A percentile compares a stretch with the other conserved stretches of the same genome.
Evolutionary conservation across 2,113 vertebrate genomes (phyloP).

Genomic region (Tonatia bakeri): DNA sequence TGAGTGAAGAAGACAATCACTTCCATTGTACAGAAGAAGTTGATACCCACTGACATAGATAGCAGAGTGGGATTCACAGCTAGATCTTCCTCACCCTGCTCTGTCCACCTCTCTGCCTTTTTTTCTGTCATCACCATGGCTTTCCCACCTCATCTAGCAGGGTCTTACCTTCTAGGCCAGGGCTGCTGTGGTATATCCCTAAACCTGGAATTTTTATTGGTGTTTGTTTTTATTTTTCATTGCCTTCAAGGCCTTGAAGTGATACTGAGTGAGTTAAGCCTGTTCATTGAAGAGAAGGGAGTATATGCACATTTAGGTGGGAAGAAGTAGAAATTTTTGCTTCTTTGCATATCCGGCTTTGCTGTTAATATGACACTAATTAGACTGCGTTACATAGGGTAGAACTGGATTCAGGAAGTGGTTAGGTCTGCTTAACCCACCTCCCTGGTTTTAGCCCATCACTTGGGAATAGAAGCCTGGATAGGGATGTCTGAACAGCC

Average conservation of each 20-base stretch:
- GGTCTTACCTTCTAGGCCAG: background rate
- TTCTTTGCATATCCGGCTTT: background rate
- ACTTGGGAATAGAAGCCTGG: background rate
- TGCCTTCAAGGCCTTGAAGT: background rate
- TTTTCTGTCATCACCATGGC: background rate
- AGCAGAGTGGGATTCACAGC: background rate
- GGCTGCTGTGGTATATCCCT: background rate
- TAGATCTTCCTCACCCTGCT: background rate
- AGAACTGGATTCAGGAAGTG: constrained; percentile 26
- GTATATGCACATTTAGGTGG: background rate
- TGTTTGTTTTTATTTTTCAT: background rate
- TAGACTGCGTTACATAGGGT: background rate
- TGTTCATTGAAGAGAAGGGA: background rate
- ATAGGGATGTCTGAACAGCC: background rate
- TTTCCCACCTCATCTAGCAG: background rate
- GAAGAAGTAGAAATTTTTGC: background rate
- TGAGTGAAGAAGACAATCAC: background rate
- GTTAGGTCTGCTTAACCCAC: background rate
- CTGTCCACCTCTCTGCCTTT: background rate
- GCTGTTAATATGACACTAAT: background rate
- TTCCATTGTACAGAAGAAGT: background rate
- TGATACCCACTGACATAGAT: background rate
- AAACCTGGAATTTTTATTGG: background rate
- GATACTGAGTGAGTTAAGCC: background rate
- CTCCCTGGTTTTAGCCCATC: background rate